Base-by-base conservation (phyloP, 2,888 invertebrate genomes). In the Drosophila prolongata region DNA sequence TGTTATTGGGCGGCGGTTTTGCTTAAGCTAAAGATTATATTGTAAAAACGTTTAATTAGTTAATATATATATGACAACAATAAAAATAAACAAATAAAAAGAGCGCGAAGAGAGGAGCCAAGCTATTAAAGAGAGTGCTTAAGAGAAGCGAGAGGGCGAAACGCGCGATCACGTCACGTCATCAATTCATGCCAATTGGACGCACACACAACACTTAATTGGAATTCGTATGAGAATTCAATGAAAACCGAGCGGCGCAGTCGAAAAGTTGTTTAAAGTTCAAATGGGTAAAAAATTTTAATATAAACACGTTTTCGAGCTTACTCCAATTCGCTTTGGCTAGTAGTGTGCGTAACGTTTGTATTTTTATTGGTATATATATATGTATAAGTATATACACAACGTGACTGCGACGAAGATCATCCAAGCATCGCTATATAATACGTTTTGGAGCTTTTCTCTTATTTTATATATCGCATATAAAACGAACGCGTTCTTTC, bases 131-230 rank as follows among this genome's bases (percentile, higher is more conserved):
- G 58, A 59, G 58, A 40, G 58, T 47, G 37, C 16, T 14, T 24
- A 50, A 47, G 35, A 42, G 24, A 57, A 73, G 53, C 69, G 58
- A 73, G 70, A 85, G 30, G 30, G 56, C 40, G 50, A 56, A 59
- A 47, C 52, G 37, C 37, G 56, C 80, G 79, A 66, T 67, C 67
- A 62, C 84, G 87, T 85, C 85, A 88, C 88, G 85, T 88, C 85
- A 85, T 86, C 88, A 88, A 88, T 85, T 86, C 85, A 85, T 86
- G 88, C 88, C 85, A 88, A 85, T 85, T 85, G 88, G 78, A 75
- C 77, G 79, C 79, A 78, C 77, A 83, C 79, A 86, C 77, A 83
- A 83, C 76, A 85, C 83, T 88, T 88, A 85, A 85, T 88, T 85
- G 85, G 80, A 86, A 88, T 85, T 85, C 83, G 76, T 88, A 85